Evolutionary conservation across 2,113 vertebrate species (phyloP).

Genomic region (Herpailurus yagouaroundi): DNA sequence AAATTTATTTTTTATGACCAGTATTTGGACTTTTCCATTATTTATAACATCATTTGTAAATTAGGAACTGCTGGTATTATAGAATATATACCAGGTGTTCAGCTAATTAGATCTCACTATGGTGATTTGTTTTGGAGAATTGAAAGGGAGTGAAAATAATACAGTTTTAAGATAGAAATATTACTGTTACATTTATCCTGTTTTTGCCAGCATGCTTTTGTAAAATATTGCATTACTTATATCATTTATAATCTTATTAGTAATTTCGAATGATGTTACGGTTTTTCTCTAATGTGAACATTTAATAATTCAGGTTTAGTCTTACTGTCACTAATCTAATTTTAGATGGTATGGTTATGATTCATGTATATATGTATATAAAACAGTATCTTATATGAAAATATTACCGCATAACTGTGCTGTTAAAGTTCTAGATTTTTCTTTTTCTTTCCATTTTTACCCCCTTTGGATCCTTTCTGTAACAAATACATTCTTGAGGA

Average conservation of each 20-base stretch:
- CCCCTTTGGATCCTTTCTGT: background rate
- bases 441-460: background rate
- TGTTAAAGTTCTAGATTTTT: background rate
- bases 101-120: slow-evolving; percentile 11
- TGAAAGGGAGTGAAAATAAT: background rate
- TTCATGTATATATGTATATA: background rate
- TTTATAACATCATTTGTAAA: slow-evolving; percentile 26
- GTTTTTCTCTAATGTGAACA: background rate
- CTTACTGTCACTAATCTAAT: slow-evolving; percentile 13
- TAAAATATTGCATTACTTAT: background rate
- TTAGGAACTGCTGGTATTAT: background rate
- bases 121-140: background rate
- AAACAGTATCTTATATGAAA: slow-evolving; percentile 20
- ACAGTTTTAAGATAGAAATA: slow-evolving; percentile 33
- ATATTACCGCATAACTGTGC: background rate
- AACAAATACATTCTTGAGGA: background rate
- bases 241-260: background rate
- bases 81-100: background rate
- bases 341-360: background rate
- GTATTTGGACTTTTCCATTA: slow-evolving; percentile 28
- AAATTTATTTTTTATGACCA: slow-evolving; percentile 6
- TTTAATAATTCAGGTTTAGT: background rate
- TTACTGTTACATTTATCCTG: background rate
- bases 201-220: background rate
- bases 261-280: slow-evolving; percentile 23